These are phyloP conservation scores for Anarsia innoxiella DNA, from an alignment of 2,888 invertebrate species.

Conservation along the genomic window DNA sequence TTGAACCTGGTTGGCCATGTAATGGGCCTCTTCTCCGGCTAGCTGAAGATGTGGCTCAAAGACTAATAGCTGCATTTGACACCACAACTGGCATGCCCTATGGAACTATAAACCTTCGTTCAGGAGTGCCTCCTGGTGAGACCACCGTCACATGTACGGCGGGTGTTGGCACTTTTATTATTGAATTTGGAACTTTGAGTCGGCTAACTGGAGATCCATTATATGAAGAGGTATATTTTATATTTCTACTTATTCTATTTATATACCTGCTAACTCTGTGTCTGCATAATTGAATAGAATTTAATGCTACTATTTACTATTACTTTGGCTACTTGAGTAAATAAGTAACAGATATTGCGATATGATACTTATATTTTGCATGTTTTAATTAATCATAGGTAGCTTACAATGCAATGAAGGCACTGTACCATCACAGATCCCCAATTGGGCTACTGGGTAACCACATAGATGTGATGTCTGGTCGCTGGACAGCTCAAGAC, in stretches of 20 bases:
- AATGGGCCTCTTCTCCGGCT: slow-evolving; percentile 93
- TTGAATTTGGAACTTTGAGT: slow-evolving; percentile 97
- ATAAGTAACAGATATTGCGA: no score
- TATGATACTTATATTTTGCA: no score
- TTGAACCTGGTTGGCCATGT: slow-evolving; percentile 98
- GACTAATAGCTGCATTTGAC: slow-evolving; percentile 92
- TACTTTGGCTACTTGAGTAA: no score
- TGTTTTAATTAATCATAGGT: slow-evolving; percentile 70
- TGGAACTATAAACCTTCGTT: slow-evolving; percentile 94
- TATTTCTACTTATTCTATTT: no score
- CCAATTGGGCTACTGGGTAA: slow-evolving; percentile 94
- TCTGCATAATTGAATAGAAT: no score
- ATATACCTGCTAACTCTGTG: no score
- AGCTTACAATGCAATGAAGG: slow-evolving; percentile 92
- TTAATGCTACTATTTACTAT: no score
- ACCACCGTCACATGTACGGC: slow-evolving; percentile 98
- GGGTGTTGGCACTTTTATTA: slow-evolving; percentile 96
- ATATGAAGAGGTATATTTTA: slow-evolving; percentile 95
- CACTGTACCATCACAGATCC: slow-evolving; percentile 90
- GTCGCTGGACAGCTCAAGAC: slow-evolving; percentile 98
- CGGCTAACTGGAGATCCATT: slow-evolving; percentile 94
- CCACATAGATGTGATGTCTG: slow-evolving; percentile 95
- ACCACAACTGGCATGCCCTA: slow-evolving; percentile 97
- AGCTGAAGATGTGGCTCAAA: slow-evolving; percentile 95
- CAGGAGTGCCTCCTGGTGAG: slow-evolving; percentile 95